Evolutionary conservation across 2,113 vertebrate species (phyloP), one percentile per base, ranked within the genome.

Genomic region (Abramis brama): DNA sequence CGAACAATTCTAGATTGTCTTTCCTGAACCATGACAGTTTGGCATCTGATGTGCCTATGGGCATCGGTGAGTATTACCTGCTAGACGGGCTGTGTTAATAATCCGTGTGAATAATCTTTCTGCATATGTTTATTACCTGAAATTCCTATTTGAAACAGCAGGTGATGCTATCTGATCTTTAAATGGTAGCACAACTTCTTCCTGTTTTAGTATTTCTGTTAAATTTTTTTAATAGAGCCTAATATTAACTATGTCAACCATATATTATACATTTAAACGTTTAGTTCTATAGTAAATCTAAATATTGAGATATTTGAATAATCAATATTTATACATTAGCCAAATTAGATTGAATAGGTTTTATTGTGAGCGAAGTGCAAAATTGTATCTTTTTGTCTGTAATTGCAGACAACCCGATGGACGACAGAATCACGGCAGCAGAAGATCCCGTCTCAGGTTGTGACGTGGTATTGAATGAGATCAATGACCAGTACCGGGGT

Each of bases 381-480:
- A 25, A 45, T 4, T 30, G 21, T 5, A 77, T 2, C 5, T 55
- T 8, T 55, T 27, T 55, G 15, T 55, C 27, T 77, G n/a, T 23
- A 19, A 55, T 77, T 7, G 33, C 77, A 96, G 95, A 89, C 2
- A 93, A 76, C 47, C 93, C 92, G 5, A 70, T 90, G 66, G 89
- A 91, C 0, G 93, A 95, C 86, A 80, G 66, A 1, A 94, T 94
- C 59, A 93, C 86, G 74, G 90, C 90, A 13, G 88, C 89, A 27
- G 93, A 93, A 86, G 83, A 89, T 0, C 62, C 80, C 4, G 79
- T 27, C 0, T 39, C n/a, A 57, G 11, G 52, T 10, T 77, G 50
- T 23, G 94, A 96, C 2, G 93, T 95, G 45, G 76, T 95, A 66
- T 89, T 93, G 68, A 95, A 95, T 30, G 91, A 95, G 82, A 81